phyloP scores from a whole-genome alignment of 2,113 vertebrate genomes.

The Bos indicus region DNA sequence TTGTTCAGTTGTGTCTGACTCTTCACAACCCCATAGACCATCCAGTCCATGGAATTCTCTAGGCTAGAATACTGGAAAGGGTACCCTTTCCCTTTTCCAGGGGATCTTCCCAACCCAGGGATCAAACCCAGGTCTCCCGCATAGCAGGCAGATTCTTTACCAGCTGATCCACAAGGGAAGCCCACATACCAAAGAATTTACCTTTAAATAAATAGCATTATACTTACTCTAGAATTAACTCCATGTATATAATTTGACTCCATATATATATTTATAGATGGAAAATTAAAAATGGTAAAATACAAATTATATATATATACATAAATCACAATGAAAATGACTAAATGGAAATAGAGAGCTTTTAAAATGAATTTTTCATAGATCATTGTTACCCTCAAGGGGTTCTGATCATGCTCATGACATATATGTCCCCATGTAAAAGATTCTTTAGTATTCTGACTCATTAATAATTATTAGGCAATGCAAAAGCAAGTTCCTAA shows the following conservation, averaged over 20 bases:
- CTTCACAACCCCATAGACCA: neutral
- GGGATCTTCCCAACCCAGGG: neutral
- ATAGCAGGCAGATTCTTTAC: neutral
- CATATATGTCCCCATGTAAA: neutral
- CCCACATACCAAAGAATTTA: neutral
- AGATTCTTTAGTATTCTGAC: neutral
- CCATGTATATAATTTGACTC: neutral
- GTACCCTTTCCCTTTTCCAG: neutral
- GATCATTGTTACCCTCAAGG: neutral
- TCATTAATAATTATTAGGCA: neutral
- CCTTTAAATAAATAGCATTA: neutral
- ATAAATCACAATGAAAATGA: neutral
- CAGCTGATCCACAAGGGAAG: neutral
- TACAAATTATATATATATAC: neutral
- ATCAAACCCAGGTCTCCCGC: accelerated
- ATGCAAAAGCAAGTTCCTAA: neutral
- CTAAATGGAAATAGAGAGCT: neutral
- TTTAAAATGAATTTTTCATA: neutral
- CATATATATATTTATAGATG: neutral
- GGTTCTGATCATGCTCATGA: neutral
- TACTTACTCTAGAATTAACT: neutral
- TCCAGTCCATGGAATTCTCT: neutral
- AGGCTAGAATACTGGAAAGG: neutral
- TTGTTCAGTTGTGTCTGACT: neutral
- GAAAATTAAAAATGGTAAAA: neutral